A percentile compares a stretch with the other conserved stretches of the same genome.
phyloP scores from a whole-genome alignment of 2,113 vertebrate genomes.

The Ammodytes marinus region DNA sequence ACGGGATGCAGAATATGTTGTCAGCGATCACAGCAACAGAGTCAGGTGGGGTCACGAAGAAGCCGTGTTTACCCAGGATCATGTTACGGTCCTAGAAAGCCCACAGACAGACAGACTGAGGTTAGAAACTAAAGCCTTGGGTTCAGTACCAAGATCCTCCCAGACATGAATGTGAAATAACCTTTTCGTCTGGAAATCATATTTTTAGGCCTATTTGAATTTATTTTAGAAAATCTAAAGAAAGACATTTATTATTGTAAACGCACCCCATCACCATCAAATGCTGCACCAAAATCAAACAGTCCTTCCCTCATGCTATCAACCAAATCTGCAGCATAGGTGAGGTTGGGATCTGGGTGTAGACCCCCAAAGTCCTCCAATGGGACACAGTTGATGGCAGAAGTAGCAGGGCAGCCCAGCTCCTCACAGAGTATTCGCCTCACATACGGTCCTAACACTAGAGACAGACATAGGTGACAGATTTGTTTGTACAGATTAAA shows the following conservation, averaged over 20 bases:
- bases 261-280: conserved; percentile 94
- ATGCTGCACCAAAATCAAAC: conserved; percentile 95
- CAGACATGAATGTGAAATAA: background rate
- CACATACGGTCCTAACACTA: conserved; percentile 95
- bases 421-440: conserved; percentile 96
- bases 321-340: conserved; percentile 91
- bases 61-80: conserved; percentile 95
- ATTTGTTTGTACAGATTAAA: too few species aligned
- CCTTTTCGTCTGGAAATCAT: background rate
- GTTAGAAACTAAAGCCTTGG: conserved; percentile 17
- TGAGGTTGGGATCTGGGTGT: conserved; percentile 93
- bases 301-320: conserved; percentile 94
- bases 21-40: conserved; percentile 96
- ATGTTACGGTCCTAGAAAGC: conserved; percentile 92
- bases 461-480: conserved; percentile 7
- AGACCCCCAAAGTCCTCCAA: conserved; percentile 95
- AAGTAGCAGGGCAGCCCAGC: conserved; percentile 93
- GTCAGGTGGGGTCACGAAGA: conserved; percentile 96
- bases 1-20: conserved; percentile 97
- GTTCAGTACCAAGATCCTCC: background rate
- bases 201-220: background rate
- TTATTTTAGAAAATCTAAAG: background rate
- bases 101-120: conserved; percentile 26
- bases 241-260: background rate
- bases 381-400: conserved; percentile 94